Evolutionary conservation across 2,888 invertebrate genomes (phyloP).

Genomic region (Lordiphosa fenestrarum): DNA sequence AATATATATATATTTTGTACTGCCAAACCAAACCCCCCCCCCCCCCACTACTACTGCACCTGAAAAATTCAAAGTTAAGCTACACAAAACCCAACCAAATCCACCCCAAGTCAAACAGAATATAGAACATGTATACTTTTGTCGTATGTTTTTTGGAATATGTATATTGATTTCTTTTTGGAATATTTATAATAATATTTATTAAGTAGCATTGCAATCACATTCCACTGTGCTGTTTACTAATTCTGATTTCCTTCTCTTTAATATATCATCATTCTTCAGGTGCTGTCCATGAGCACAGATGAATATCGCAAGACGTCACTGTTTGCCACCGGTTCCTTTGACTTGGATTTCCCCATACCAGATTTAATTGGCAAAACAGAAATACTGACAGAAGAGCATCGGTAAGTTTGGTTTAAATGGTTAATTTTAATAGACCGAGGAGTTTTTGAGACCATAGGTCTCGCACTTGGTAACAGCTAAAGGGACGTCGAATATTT

Average conservation of each 20-base stretch:
- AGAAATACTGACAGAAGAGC: conserved; percentile 94
- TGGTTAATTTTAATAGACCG: no score
- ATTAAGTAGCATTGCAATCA: conserved; percentile 29
- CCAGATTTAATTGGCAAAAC: conserved; percentile 95
- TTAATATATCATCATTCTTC: conserved; percentile 16
- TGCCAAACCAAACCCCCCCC: not conserved
- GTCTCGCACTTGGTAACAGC: no score
- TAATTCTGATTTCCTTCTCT: conserved; percentile 7
- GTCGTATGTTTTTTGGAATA: conserved; percentile 33
- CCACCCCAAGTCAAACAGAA: conserved; percentile 8
- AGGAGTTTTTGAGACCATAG: no score
- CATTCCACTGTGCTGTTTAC: not conserved
- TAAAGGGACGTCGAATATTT: no score
- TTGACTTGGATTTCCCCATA: conserved; percentile 92
- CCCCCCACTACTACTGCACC: no score
- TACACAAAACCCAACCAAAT: conserved; percentile 17
- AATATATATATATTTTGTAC: no score
- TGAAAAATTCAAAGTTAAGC: conserved; percentile 9
- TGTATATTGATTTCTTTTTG: conserved; percentile 25
- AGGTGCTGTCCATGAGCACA: conserved; percentile 94
- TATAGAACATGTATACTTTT: conserved; percentile 2
- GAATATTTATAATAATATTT: conserved; percentile 3
- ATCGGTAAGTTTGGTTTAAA: conserved; percentile 82
- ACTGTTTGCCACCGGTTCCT: conserved; percentile 86
- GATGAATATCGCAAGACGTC: conserved; percentile 93